Conservation (phyloP, 1,140 invertebrate genomes). For the Saxidomus purpurata region DNA sequence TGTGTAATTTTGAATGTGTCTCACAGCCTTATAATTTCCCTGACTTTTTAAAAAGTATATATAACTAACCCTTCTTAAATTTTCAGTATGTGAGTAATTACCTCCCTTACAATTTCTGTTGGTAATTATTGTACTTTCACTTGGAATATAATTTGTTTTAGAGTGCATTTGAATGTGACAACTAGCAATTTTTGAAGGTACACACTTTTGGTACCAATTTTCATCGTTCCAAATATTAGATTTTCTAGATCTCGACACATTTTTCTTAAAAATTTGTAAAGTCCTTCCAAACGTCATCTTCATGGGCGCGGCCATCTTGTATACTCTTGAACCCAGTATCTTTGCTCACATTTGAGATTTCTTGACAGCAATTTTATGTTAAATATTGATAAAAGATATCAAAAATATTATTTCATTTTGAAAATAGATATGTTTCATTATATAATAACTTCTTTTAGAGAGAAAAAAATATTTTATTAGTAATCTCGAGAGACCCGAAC, state of each 20-base stretch:
- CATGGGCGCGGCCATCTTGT: conserved; percentile 64
- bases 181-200: background rate
- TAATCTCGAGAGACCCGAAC: background rate
- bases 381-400: too few species aligned
- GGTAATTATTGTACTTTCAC: background rate
- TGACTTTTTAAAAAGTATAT: background rate
- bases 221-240: background rate
- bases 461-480: background rate
- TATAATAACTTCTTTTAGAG: too few species aligned
- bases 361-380: too few species aligned
- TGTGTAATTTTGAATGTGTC: background rate
- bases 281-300: background rate
- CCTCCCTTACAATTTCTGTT: background rate
- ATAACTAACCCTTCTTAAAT: background rate
- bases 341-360: background rate
- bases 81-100: background rate
- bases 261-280: background rate
- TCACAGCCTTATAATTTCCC: background rate
- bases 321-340: conserved; percentile 26
- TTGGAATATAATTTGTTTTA: too few species aligned
- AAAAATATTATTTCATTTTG: too few species aligned
- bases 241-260: background rate
- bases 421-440: too few species aligned
- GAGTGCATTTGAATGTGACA: background rate
- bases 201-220: background rate